Conservation (phyloP, 2,797 vertebrate genomes). For the Danio kyathit region DNA sequence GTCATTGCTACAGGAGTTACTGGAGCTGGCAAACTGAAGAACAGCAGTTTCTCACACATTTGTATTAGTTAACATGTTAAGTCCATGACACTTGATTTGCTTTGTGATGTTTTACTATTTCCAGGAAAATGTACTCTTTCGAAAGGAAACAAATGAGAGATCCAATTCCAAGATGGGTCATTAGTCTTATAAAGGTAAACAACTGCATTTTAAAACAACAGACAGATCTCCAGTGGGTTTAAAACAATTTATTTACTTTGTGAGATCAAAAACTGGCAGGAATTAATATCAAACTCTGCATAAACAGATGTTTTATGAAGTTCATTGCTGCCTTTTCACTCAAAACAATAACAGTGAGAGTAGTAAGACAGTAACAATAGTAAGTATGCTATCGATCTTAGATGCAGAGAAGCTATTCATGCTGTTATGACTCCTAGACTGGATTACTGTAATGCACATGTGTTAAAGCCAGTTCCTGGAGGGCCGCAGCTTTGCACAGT, state of each 20-base stretch:
- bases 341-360: too few species aligned
- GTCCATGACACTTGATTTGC: not conserved
- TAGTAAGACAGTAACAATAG: too few species aligned
- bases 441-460: too few species aligned
- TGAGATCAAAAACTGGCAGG: not conserved
- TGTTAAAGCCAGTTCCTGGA: too few species aligned
- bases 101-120: not conserved
- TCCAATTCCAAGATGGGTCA: not conserved
- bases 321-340: too few species aligned
- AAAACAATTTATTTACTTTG: slow-evolving; percentile 6
- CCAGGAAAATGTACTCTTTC: not conserved
- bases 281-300: too few species aligned
- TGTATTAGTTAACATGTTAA: not conserved
- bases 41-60: not conserved
- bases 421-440: too few species aligned
- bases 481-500: too few species aligned
- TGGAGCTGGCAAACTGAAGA: not conserved
- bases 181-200: not conserved
- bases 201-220: not conserved
- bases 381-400: too few species aligned
- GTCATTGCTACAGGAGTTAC: not conserved
- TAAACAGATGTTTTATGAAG: too few species aligned
- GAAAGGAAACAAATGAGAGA: not conserved
- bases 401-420: too few species aligned
- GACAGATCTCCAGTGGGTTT: not conserved